Percentiles rank a stretch among this genome's conserved stretches.
Evolutionary conservation across 2,113 vertebrate species (phyloP).

Genomic region (Zapornia atra): DNA sequence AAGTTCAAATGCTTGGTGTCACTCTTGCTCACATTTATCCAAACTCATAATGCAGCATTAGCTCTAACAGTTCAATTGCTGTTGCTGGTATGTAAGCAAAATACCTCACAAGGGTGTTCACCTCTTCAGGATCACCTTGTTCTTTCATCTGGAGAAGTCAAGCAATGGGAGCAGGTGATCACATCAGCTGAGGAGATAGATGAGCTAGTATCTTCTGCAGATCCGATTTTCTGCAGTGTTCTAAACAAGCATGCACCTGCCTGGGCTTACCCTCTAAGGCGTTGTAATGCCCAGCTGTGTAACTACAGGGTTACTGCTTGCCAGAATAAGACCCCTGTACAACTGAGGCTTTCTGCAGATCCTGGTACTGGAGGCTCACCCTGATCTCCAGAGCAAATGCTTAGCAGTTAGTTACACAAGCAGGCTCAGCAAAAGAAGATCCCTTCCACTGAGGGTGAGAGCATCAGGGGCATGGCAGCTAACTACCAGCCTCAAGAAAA

Average conservation of each 20-base stretch:
- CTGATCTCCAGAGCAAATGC: background rate
- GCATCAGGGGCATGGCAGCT: background rate
- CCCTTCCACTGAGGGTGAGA: background rate
- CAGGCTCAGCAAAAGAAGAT: background rate
- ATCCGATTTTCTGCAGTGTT: background rate
- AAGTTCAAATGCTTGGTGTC: background rate
- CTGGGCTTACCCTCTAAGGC: background rate
- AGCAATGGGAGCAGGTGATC: background rate
- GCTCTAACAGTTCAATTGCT: background rate
- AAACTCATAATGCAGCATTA: background rate
- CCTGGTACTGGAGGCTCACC: background rate
- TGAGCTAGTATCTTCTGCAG: background rate
- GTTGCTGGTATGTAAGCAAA: background rate
- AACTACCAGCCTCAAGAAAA: background rate
- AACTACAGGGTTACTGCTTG: background rate
- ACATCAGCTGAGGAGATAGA: background rate
- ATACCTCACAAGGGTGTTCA: background rate
- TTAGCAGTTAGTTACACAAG: background rate
- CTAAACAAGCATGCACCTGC: conserved; percentile 9
- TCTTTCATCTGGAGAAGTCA: background rate
- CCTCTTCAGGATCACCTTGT: background rate
- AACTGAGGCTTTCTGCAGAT: background rate
- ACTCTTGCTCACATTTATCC: background rate
- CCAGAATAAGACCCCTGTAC: background rate
- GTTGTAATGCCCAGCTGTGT: background rate